Evolutionary conservation across 1,140 invertebrate genomes (phyloP).

Genomic region (Apis dorsata): DNA sequence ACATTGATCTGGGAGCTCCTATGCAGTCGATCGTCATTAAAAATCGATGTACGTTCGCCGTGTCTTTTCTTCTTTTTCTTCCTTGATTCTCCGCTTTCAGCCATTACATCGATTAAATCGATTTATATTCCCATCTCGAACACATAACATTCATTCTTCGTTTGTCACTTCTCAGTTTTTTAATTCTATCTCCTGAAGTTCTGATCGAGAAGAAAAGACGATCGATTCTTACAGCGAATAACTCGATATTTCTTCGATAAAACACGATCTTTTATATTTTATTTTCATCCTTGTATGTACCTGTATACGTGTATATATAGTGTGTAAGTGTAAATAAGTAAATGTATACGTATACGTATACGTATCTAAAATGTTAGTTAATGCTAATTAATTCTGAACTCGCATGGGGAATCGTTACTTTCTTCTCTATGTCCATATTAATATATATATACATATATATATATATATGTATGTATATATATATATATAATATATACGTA

Average conservation of each 20-base stretch:
- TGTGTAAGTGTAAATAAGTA: slow-evolving; percentile 20
- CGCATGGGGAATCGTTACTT: slow-evolving; percentile 20
- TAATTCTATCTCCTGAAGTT: neutral
- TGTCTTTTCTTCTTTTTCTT: neutral
- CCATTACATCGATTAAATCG: neutral
- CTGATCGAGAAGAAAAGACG: slow-evolving; percentile 44
- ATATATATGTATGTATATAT: neutral
- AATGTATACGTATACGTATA: slow-evolving; percentile 45
- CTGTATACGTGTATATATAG: neutral
- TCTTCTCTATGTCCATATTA: slow-evolving; percentile 8
- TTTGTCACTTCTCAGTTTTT: neutral
- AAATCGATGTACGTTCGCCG: slow-evolving; percentile 27
- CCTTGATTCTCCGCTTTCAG: neutral
- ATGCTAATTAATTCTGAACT: slow-evolving; percentile 43
- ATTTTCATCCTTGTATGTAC: neutral
- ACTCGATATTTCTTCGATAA: neutral
- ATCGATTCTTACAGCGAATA: slow-evolving; percentile 7
- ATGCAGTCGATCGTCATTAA: slow-evolving; percentile 23
- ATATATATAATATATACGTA: neutral
- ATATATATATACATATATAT: neutral
- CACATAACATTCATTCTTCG: neutral
- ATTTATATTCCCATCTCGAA: neutral
- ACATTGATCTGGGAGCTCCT: slow-evolving; percentile 58
- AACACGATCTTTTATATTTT: slow-evolving; percentile 17
- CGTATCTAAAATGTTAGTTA: slow-evolving; percentile 45